phyloP scores from a whole-genome alignment of 1,140 invertebrate species.

The Achroia grisella region DNA sequence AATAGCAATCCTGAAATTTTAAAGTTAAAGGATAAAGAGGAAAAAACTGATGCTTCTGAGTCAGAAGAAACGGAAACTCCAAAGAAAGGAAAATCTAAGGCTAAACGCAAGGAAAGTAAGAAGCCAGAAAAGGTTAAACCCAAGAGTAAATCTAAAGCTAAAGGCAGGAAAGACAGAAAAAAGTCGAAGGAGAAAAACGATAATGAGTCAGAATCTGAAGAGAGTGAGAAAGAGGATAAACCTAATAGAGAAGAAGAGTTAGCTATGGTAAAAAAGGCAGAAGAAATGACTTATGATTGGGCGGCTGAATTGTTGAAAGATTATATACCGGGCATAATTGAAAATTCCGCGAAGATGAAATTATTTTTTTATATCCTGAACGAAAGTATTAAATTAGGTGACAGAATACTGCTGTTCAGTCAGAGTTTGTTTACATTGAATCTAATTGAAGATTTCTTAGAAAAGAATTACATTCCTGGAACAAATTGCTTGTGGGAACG shows the following conservation, averaged over 20 bases:
- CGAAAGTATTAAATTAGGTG: conserved; percentile 89
- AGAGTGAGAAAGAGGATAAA: conserved; percentile 75
- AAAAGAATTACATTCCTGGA: conserved; percentile 85
- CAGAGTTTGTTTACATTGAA: conserved; percentile 97
- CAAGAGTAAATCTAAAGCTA: conserved; percentile 50
- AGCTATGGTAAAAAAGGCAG: conserved; percentile 78
- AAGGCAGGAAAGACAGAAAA: conserved; percentile 59
- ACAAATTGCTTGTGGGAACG: conserved; percentile 85
- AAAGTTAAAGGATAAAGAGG: conserved; percentile 25
- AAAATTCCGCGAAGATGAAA: conserved; percentile 96
- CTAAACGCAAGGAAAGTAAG: conserved; percentile 48
- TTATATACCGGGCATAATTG: conserved; percentile 91
- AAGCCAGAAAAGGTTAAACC: conserved; percentile 42
- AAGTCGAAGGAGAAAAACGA: conserved; percentile 62
- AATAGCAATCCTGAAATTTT: conserved; percentile 17
- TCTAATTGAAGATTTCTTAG: conserved; percentile 97
- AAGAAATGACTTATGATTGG: conserved; percentile 90
- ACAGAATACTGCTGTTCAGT: conserved; percentile 96
- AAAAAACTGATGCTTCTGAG: conserved; percentile 32
- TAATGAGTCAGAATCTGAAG: conserved; percentile 55
- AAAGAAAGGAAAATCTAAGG: conserved; percentile 42
- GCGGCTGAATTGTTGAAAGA: conserved; percentile 89
- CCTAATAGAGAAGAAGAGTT: conserved; percentile 72
- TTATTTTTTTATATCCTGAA: conserved; percentile 95
- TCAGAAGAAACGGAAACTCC: conserved; percentile 34